These are phyloP conservation scores for Cheilosia soror DNA, from an alignment of 2,888 invertebrate genomes.

Conservation along the genomic window DNA sequence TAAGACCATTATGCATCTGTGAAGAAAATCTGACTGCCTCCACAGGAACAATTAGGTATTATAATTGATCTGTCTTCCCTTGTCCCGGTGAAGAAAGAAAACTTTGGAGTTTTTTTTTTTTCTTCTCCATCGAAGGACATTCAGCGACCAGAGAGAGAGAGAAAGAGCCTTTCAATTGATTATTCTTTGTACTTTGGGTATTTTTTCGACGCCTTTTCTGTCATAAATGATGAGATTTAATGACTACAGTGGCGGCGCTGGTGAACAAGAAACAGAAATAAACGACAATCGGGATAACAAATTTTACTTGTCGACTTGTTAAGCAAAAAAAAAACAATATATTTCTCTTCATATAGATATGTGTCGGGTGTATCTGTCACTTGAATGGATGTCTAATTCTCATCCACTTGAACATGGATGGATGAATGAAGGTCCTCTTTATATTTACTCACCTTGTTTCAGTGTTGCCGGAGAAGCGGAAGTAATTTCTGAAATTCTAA, in stretches of 20 bases:
- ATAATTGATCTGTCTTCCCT: conserved; percentile 34
- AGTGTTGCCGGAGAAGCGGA: conserved; percentile 47
- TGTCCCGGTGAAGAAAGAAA: neutral
- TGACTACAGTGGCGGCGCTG: neutral
- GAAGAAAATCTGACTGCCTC: conserved; percentile 23
- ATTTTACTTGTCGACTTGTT: conserved; percentile 40
- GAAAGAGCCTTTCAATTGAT: conserved; percentile 37
- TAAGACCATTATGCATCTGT: neutral
- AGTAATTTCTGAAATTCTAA: conserved; percentile 63
- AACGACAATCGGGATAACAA: conserved; percentile 21
- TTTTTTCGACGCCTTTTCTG: conserved; percentile 26
- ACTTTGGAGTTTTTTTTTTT: neutral
- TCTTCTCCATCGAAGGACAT: neutral
- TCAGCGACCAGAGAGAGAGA: neutral
- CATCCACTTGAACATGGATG: conserved; percentile 18
- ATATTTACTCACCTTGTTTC: conserved; percentile 42
- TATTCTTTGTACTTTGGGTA: conserved; percentile 27
- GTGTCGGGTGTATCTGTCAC: conserved; percentile 14
- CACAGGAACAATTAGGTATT: conserved; percentile 49
- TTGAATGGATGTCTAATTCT: conserved; percentile 45
- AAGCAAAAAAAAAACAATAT: neutral
- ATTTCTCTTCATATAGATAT: neutral
- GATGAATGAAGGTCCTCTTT: conserved; percentile 17
- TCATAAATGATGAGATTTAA: conserved; percentile 9
- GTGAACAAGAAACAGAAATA: neutral